Percentiles rank a stretch among this genome's conserved stretches.
Conservation (phyloP, 1,140 invertebrate species). For the Pogonomyrmex barbatus region DNA sequence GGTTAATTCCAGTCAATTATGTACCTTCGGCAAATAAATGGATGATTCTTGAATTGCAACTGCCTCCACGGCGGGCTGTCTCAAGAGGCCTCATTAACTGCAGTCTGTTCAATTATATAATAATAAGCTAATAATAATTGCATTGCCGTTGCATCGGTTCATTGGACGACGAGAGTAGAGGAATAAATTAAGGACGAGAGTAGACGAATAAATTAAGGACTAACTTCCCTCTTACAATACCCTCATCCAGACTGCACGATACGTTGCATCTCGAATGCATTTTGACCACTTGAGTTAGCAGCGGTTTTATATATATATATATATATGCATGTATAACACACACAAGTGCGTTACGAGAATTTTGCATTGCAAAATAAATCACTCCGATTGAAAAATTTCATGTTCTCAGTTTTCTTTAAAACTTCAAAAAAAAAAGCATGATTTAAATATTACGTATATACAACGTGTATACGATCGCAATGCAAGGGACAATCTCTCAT, state of each 20-base stretch:
- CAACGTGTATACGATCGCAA: too few relatives aligned
- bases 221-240: constrained; percentile 77
- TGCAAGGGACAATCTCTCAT: not conserved
- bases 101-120: constrained; percentile 76
- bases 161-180: constrained; percentile 71
- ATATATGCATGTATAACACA: not conserved
- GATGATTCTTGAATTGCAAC: constrained; percentile 73
- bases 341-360: not conserved
- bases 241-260: constrained; percentile 72
- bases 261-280: constrained; percentile 70
- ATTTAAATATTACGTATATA: not conserved
- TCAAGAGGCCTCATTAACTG: constrained; percentile 78
- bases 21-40: constrained; percentile 71
- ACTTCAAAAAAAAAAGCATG: not conserved
- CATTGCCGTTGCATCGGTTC: constrained; percentile 75
- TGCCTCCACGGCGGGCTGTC: constrained; percentile 67
- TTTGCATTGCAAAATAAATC: not conserved
- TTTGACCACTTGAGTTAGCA: constrained; percentile 62
- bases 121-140: constrained; percentile 79
- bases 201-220: constrained; percentile 78
- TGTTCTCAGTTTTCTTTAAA: not conserved
- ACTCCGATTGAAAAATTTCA: not conserved
- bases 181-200: constrained; percentile 76
- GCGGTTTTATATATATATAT: constrained; percentile 52
- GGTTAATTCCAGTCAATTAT: constrained; percentile 68